Conservation (phyloP, 2,113 vertebrate genomes). For the Phalacrocorax aristotelis region DNA sequence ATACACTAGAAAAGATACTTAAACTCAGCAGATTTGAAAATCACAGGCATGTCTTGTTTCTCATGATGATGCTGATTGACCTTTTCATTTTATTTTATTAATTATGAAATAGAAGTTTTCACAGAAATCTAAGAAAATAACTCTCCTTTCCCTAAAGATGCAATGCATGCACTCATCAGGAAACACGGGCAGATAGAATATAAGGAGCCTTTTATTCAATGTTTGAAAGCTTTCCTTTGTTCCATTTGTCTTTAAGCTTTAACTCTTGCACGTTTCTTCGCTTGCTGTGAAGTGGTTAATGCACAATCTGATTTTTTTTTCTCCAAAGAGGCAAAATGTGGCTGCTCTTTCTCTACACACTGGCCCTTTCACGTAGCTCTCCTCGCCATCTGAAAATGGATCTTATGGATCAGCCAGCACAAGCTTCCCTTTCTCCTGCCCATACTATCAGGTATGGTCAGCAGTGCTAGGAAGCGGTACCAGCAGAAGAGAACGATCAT, state of each 20-base stretch:
- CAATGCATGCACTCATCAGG: neutral
- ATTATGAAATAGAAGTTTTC: neutral
- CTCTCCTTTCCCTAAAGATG: neutral
- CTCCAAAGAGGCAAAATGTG: neutral
- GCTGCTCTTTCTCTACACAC: neutral
- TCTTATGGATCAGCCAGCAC: neutral
- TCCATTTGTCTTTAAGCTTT: neutral
- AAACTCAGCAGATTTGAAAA: constrained; percentile 20
- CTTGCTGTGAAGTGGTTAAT: neutral
- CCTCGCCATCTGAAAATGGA: neutral
- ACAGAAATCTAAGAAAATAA: neutral
- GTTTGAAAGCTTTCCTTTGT: constrained; percentile 12
- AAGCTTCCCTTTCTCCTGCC: constrained; percentile 18
- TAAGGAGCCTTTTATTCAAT: neutral
- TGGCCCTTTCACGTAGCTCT: neutral
- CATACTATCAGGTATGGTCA: neutral
- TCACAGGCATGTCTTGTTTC: neutral
- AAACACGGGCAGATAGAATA: neutral
- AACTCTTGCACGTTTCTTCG: neutral
- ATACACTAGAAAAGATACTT: neutral
- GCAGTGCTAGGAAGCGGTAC: neutral
- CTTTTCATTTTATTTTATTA: constrained; percentile 21
- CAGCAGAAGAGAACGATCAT: neutral
- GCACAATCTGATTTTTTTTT: neutral
- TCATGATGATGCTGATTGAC: neutral